Conservation (phyloP, 2,888 invertebrate species). For the Apotomis betuletana region DNA sequence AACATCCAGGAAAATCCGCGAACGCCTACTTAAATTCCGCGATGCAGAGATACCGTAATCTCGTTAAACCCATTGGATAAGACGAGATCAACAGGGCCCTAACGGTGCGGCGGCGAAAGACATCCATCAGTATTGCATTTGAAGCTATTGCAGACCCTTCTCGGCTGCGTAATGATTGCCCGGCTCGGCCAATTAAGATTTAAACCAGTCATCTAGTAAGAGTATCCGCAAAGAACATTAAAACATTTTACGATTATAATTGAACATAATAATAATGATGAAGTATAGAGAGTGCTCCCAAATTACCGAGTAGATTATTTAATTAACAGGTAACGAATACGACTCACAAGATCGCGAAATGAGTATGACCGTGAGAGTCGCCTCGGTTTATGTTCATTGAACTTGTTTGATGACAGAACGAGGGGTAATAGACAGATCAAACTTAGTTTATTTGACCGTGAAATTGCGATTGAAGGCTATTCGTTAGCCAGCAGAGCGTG, state of each 20-base stretch:
- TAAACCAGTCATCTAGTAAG: slow-evolving; percentile 15
- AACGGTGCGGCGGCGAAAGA: slow-evolving; percentile 58
- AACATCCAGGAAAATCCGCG: slow-evolving; percentile 13
- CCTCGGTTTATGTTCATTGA: slow-evolving; percentile 34
- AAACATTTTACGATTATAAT: slow-evolving; percentile 17
- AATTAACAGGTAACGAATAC: slow-evolving; percentile 18
- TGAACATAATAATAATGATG: slow-evolving; percentile 22
- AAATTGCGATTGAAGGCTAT: slow-evolving; percentile 41
- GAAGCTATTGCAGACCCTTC: slow-evolving; percentile 56
- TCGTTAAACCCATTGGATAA: slow-evolving; percentile 73
- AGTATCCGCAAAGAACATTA: slow-evolving; percentile 6
- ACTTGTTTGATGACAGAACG: slow-evolving; percentile 31
- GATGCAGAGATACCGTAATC: slow-evolving; percentile 68
- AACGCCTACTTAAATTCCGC: slow-evolving; percentile 28
- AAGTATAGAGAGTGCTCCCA: slow-evolving; percentile 10
- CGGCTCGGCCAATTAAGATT: slow-evolving; percentile 25
- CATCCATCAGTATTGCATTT: slow-evolving; percentile 73
- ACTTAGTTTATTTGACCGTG: slow-evolving; percentile 43
- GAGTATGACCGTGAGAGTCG: slow-evolving; percentile 37
- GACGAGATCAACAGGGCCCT: slow-evolving; percentile 69
- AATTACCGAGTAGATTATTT: slow-evolving; percentile 15
- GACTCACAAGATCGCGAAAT: slow-evolving; percentile 4
- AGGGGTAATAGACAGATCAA: slow-evolving; percentile 41
- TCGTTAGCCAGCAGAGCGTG: slow-evolving; percentile 36
- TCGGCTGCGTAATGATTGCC: slow-evolving; percentile 54